Evolutionary conservation across 1,140 invertebrate species (phyloP).

Genomic region (Kradibia gibbosae): DNA sequence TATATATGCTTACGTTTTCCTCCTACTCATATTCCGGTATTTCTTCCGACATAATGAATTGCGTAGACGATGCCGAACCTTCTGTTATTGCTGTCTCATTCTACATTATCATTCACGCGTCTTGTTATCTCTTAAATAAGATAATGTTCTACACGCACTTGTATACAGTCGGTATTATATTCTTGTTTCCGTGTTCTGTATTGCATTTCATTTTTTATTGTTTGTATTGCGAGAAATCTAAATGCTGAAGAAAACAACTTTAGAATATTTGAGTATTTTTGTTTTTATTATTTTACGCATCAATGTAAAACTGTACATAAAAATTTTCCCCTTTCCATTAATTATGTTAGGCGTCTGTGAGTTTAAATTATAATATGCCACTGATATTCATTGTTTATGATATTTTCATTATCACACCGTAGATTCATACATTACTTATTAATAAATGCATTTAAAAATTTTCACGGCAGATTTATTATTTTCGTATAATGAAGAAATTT

Average conservation of each 20-base stretch:
- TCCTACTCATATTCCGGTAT: neutral
- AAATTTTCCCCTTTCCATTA: too few species aligned
- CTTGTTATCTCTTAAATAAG: neutral
- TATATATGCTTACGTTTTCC: neutral
- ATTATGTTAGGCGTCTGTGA: too few species aligned
- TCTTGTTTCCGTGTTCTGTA: neutral
- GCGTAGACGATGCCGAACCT: slow-evolving; percentile 1
- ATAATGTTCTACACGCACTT: slow-evolving; percentile 13
- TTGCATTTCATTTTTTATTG: neutral
- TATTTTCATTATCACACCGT: too few species aligned
- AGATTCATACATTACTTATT: too few species aligned
- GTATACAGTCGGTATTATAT: neutral
- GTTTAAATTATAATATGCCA: too few species aligned
- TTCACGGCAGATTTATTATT: too few species aligned
- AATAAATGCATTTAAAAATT: too few species aligned
- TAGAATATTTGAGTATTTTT: too few species aligned
- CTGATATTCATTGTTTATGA: too few species aligned
- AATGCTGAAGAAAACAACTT: neutral
- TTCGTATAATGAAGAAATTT: too few species aligned
- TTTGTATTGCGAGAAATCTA: neutral
- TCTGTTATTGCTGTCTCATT: neutral
- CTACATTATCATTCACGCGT: neutral
- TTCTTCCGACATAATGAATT: slow-evolving; percentile 54
- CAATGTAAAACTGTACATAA: too few species aligned
- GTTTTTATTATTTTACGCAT: too few species aligned